Evolutionary conservation across 2,797 vertebrate genomes (phyloP).

Genomic region (Scolopax rusticola): DNA sequence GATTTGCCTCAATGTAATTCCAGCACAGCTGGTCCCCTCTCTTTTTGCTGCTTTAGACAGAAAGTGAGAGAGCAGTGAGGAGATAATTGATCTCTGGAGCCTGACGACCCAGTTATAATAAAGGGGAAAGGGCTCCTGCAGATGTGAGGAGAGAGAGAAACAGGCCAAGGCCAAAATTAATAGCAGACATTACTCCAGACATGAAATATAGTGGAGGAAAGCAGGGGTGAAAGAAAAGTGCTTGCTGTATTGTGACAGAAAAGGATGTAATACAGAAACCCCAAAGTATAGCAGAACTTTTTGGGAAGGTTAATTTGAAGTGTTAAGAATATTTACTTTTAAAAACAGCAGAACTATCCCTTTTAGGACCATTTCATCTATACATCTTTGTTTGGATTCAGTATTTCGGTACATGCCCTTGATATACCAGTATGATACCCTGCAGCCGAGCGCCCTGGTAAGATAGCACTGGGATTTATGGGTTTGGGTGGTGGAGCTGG

Average conservation of each 20-base stretch:
- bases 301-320: constrained; percentile 15
- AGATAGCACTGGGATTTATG: background rate
- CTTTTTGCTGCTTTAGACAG: constrained; percentile 41
- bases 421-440: background rate
- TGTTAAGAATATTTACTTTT: background rate
- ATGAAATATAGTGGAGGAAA: constrained; percentile 28
- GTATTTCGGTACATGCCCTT: background rate
- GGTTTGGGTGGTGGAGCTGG: background rate
- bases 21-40: constrained; percentile 63
- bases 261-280: background rate
- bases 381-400: background rate
- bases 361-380: background rate
- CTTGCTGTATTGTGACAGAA: background rate
- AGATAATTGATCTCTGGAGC: constrained; percentile 75
- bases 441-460: background rate
- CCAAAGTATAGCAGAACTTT: background rate
- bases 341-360: constrained; percentile 3
- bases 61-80: constrained; percentile 48
- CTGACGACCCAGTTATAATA: constrained; percentile 55
- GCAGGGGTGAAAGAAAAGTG: background rate
- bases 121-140: constrained; percentile 63
- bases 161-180: constrained; percentile 61
- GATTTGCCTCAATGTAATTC: constrained; percentile 51
- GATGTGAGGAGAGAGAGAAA: constrained; percentile 55
- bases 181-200: constrained; percentile 50